Base-by-base conservation (phyloP, 2,797 vertebrate genomes). In the Xyrichtys novacula region DNA sequence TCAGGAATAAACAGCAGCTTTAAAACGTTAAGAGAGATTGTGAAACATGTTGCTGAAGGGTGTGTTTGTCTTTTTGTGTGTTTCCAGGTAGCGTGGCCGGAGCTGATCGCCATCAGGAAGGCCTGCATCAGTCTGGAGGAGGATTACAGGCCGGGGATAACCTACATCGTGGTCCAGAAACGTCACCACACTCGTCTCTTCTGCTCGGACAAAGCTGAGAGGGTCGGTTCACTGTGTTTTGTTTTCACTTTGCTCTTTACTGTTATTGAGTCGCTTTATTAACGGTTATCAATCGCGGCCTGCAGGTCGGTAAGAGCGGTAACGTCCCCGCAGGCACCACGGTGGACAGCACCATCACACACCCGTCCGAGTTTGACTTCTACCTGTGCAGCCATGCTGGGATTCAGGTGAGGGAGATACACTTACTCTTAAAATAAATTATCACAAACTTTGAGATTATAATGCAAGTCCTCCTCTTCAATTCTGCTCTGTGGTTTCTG, bases 341-440 rank as follows among this genome's bases (percentile, higher is more conserved):
- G 0, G 98, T 99, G 91, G 97, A 99, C 88, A 99, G 97, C 91
- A 99, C 97, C 84, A 99, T 99, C 93, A 99, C 98, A 2, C 98
- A 99, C 90, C 98, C 98, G 25, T 99, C 98, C 2, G 98, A 99
- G 90, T 99, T 99, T 71, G 98, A 99, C 91, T 99, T 99, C 93
- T 99, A 99, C 93, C 94, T 99, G 93, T 99, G 98, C 94, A 99
- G 98, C 94, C 98, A 99, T 74, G 98, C 98, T 85, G 98, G 98
- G 79, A 99, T 99, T 92, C 98, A 99, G 96, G 98, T 98, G 91
- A 93, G 65, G 12, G 23, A n/a, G 0, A 16, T 15, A 15, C 3
- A 6, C 36, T 34, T 7, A 8, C 16, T 4, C 7, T n/a, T n/a
- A n/a, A n/a, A n/a, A n/a, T n/a, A n/a, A n/a, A n/a, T n/a, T n/a